Evolutionary conservation across 2,797 vertebrate species (phyloP).

Genomic region (Syngnathus acus): DNA sequence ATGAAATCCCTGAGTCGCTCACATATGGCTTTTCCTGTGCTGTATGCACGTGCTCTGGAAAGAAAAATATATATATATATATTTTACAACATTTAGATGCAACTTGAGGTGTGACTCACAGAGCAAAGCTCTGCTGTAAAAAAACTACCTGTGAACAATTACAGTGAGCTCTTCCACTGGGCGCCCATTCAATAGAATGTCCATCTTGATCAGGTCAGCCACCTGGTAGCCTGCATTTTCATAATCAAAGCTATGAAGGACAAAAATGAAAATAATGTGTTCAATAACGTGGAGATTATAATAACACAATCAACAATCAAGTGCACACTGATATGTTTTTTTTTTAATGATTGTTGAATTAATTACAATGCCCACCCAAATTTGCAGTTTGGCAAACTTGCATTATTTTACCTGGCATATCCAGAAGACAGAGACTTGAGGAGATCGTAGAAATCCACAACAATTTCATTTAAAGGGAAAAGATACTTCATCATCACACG

Average conservation of each 20-base stretch:
- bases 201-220: constrained; percentile 88
- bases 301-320: neutral
- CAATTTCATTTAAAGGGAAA: constrained; percentile 93
- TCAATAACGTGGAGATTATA: too few relatives aligned
- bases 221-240: constrained; percentile 88
- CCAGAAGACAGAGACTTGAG: constrained; percentile 93
- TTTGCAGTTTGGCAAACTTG: neutral
- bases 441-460: constrained; percentile 93
- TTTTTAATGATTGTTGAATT: neutral
- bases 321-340: neutral
- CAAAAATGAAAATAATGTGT: neutral
- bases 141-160: constrained; percentile 79
- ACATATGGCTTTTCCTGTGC: constrained; percentile 82
- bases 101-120: neutral
- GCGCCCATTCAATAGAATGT: constrained; percentile 86
- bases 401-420: constrained; percentile 83
- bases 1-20: constrained; percentile 85
- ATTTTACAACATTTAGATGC: too few relatives aligned
- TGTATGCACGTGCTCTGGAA: constrained; percentile 77
- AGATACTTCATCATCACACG: constrained; percentile 92
- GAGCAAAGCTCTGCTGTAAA: neutral
- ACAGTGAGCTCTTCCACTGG: constrained; percentile 85
- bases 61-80: too few relatives aligned
- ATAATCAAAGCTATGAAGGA: constrained; percentile 85
- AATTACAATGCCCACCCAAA: neutral